Evolutionary conservation across 2,888 invertebrate species (phyloP).

Genomic region (Dromius quadrimaculatus): DNA sequence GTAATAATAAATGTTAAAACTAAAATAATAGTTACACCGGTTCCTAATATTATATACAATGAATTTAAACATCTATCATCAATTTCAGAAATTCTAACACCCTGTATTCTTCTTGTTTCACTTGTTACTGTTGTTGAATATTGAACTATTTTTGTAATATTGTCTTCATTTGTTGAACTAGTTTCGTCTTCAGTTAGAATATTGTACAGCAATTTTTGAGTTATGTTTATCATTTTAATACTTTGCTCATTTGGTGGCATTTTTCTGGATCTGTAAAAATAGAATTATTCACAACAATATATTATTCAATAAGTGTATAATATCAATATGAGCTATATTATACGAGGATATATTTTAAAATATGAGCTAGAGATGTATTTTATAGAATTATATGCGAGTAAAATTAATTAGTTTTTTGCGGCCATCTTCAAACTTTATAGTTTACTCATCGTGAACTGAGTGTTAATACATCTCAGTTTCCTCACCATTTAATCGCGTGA

Average conservation of each 20-base stretch:
- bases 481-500: too few species aligned
- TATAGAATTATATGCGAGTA: too few species aligned
- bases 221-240: background rate
- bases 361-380: too few species aligned
- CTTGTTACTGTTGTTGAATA: background rate
- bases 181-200: slow-evolving; percentile 2
- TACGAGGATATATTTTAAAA: too few species aligned
- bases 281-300: too few species aligned
- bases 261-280: background rate
- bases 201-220: slow-evolving; percentile 18
- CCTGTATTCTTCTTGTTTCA: background rate
- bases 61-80: slow-evolving; percentile 46
- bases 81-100: slow-evolving; percentile 14
- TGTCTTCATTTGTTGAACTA: background rate
- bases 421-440: too few species aligned
- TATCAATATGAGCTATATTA: too few species aligned
- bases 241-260: background rate
- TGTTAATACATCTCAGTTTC: too few species aligned
- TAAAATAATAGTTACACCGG: slow-evolving; percentile 12
- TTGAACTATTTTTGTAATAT: background rate
- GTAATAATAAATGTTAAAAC: slow-evolving; percentile 36
- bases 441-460: too few species aligned
- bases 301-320: too few species aligned
- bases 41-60: slow-evolving; percentile 35
- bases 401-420: too few species aligned